Base-by-base conservation (phyloP, 2,113 vertebrate genomes). In the Romanogobio albipinnatus region DNA sequence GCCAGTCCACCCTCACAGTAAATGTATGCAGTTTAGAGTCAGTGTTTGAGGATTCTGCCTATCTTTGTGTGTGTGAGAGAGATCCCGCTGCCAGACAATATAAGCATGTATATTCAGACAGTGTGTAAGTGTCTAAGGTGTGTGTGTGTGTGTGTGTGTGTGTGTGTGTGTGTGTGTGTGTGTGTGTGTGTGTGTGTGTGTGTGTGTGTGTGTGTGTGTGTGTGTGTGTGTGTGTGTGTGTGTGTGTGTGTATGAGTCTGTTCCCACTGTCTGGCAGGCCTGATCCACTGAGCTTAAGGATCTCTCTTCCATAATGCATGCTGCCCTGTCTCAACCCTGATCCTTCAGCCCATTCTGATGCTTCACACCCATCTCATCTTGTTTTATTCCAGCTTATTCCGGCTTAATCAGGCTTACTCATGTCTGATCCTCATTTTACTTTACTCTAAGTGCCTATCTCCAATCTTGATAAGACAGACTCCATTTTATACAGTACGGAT, bases 321-420 rank as follows among this genome's bases (percentile, higher is more conserved):
- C 62, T 81, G 86, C 84, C 74, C 89, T 87, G 93, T 90, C 91
- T 93, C 84, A 86, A 88, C 90, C 90, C 90, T 92, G 89, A 93
- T 94, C 92, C 92, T 86, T 89, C 91, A 85, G 91, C 92, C 91
- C 74, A 58, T 71, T 86, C 82, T 68, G 85, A 85, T 70, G 84
- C 78, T 82, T 81, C 78, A 73, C 74, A 91, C 93, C 92, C 92
- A 91, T 85, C 91, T 92, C 92, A 90, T 92, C 85, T 89, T 85
- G n/a, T 90, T 89, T 93, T 90, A 92, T 76, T 84, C 89, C 2
- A 89, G 91, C 92, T 94, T 94, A 94, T 91, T 92, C 91, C 83
- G 88, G 90, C 93, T 94, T 93, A 94, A 94, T 94, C 93, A 93
- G 91, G 92, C 90, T 85, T 91, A 93, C 91, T 93, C 94, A 92